phyloP scores from a whole-genome alignment of 2,888 invertebrate genomes.

The Synergus umbraculus region DNA sequence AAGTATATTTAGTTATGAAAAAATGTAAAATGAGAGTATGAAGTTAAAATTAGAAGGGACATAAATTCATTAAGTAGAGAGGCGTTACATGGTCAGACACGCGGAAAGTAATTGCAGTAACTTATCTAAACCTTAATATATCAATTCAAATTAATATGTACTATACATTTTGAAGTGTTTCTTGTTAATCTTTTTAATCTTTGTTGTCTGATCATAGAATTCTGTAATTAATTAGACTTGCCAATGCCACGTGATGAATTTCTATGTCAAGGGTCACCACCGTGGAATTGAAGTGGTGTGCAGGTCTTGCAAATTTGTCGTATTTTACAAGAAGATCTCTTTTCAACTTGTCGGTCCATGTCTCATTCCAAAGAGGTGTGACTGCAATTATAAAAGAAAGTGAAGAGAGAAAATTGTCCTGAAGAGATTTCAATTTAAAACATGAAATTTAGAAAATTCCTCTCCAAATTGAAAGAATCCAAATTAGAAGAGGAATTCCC shows the following conservation, averaged over 20 bases:
- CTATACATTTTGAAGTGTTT: neutral
- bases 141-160: too few relatives aligned
- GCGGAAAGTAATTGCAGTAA: too few relatives aligned
- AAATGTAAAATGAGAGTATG: neutral
- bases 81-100: too few relatives aligned
- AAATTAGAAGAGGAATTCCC: neutral
- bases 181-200: neutral
- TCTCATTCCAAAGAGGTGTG: conserved; percentile 78
- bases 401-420: neutral
- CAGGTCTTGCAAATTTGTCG: conserved; percentile 80
- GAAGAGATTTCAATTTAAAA: neutral
- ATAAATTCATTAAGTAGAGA: too few relatives aligned
- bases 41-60: neutral
- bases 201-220: neutral
- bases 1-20: neutral
- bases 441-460: too few relatives aligned
- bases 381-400: conserved; percentile 40
- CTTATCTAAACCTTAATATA: too few relatives aligned
- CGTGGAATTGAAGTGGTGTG: conserved; percentile 79
- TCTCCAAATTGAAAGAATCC: neutral
- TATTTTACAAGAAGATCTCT: conserved; percentile 80
- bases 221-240: conserved; percentile 42
- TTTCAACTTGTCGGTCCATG: conserved; percentile 80
- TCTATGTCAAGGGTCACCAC: conserved; percentile 80
- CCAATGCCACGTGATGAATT: conserved; percentile 82